Base-by-base conservation (phyloP, 2,888 invertebrate genomes). In the Lasioglossum zephyrum region DNA sequence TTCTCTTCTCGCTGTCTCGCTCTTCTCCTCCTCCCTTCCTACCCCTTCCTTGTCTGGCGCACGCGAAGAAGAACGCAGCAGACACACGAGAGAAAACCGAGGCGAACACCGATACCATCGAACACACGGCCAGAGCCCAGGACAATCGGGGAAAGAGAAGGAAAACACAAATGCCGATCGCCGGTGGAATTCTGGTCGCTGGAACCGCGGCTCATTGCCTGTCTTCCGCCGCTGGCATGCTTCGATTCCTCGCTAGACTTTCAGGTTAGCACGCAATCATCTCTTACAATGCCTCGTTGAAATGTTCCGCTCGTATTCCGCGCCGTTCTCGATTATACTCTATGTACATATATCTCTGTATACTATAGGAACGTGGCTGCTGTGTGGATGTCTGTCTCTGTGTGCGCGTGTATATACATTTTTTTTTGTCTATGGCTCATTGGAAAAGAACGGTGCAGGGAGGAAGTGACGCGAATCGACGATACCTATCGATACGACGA, bases 201-300 rank as follows among this genome's bases (percentile, higher is more conserved):
- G 93, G 91, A 93, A 93, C 91, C 90, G 91, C 92, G 92, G 90
- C 92, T 87, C 92, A 92, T 89, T 92, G 92, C 91, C 91, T 92
- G 84, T 92, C 93, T 88, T 91, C 93, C 89, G 91, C 94, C 90
- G 92, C 94, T 92, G 93, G 94, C 90, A 94, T 94, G 95, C 92
- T 94, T 89, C 92, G 94, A 94, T 96, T 96, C 95, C 96, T 96
- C 95, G 96, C 96, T 94, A 96, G 96, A 95, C 96, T 96, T 94
- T 96, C 96, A 96, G 96, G 96, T 96, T 95, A 96, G 96, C 95
- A 94, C 92, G 92, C 82, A 89, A 84, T 83, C 77, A 81, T 79
- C 86, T 86, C 78, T 84, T 85, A 76, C 73, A 73, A 73, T 80
- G 57, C 53, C 39, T 69, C 70, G 39, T 44, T 22, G 36, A 73